Evolutionary conservation across 2,888 invertebrate species (phyloP).

Genomic region (Phymatocera aterrima): DNA sequence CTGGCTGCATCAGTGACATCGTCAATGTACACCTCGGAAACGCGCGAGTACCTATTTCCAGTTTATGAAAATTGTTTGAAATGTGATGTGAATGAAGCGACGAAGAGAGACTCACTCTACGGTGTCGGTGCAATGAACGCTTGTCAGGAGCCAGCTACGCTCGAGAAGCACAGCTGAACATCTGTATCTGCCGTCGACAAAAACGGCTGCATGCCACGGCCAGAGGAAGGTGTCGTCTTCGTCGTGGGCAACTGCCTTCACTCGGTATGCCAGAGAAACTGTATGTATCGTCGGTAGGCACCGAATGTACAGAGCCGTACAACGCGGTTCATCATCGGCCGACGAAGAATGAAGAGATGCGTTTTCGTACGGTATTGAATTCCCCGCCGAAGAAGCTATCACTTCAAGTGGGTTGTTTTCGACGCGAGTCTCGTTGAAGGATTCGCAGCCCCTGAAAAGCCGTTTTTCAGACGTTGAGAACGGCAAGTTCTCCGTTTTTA

Average conservation of each 20-base stretch:
- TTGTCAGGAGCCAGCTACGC: constrained; percentile 80
- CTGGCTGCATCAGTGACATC: neutral
- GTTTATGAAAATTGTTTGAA: neutral
- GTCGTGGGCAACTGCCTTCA: constrained; percentile 1
- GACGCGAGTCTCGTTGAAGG: constrained; percentile 58
- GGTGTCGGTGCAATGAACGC: constrained; percentile 74
- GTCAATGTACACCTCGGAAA: too few species aligned
- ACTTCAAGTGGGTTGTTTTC: constrained; percentile 51
- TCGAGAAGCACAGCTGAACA: constrained; percentile 85
- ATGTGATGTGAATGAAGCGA: constrained; percentile 61
- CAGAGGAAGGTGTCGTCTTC: constrained; percentile 74
- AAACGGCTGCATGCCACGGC: constrained; percentile 87
- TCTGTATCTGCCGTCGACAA: constrained; percentile 81
- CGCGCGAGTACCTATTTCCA: neutral
- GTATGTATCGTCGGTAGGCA: constrained; percentile 66
- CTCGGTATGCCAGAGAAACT: neutral
- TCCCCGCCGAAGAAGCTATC: neutral
- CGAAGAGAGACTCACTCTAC: constrained; percentile 75
- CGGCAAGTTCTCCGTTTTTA: neutral
- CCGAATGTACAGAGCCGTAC: constrained; percentile 77
- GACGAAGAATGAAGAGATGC: neutral
- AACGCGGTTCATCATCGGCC: constrained; percentile 57
- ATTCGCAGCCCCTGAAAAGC: constrained; percentile 62
- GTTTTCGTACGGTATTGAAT: constrained; percentile 32
- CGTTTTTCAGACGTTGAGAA: neutral